Percentiles rank a stretch among this genome's conserved stretches.
Evolutionary conservation across 2,113 vertebrate genomes (phyloP).

Genomic region (Jaculus jaculus): DNA sequence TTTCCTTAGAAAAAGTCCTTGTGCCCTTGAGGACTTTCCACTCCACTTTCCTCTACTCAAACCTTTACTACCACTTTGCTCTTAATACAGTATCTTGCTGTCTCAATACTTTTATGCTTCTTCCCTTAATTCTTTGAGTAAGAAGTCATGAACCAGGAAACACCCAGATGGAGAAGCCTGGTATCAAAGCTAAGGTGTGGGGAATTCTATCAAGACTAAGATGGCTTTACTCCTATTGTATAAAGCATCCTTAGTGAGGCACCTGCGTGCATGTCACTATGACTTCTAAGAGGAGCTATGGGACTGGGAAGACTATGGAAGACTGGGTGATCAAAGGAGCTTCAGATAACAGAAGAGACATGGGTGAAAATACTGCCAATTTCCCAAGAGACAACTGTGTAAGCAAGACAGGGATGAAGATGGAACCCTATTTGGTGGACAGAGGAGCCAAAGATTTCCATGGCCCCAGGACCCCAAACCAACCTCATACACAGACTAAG

Average conservation of each 20-base stretch:
- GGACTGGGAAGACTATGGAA: accelerated
- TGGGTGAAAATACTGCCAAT: background rate
- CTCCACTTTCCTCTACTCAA: no score
- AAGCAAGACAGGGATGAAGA: background rate
- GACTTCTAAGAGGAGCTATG: background rate
- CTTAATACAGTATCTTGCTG: no score
- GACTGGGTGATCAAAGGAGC: background rate
- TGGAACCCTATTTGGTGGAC: background rate
- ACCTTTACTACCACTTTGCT: no score
- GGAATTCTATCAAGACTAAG: background rate
- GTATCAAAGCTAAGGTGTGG: no score
- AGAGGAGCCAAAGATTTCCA: background rate
- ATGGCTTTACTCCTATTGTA: no score
- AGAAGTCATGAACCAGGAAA: no score
- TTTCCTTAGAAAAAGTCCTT: no score
- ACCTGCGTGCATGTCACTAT: no score
- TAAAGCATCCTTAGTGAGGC: background rate
- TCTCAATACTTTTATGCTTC: no score
- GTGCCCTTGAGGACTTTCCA: no score
- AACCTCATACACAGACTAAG: background rate
- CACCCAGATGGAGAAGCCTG: no score
- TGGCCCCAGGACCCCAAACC: background rate
- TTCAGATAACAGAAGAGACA: accelerated
- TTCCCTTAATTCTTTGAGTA: no score
- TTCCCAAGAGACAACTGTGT: background rate